Base-by-base conservation (phyloP, 2,888 invertebrate species). In the Cylloceria caligata region DNA sequence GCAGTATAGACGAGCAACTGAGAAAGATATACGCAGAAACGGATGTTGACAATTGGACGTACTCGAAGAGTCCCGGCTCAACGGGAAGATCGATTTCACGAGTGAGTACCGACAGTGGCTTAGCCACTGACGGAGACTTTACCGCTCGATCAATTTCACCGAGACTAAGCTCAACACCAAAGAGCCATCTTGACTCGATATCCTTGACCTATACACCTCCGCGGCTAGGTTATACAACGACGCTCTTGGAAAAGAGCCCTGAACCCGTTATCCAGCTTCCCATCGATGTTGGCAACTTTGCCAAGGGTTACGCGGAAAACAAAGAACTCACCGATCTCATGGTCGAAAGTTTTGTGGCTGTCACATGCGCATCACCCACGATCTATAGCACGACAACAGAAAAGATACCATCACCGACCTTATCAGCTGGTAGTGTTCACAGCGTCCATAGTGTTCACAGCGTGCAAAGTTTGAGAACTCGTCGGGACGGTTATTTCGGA, bases 1-100 rank as follows among this genome's bases (percentile, higher is more conserved):
- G 94, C 88, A 95, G 95, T 85, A 95, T 96, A 86, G 95, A 96
- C 86, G 96, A 96, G 90, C 96, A 96, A 88, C 91, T 96, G 68
- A 94, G 96, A 89, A 95, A 95, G 89, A 95, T 96, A 64, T 96
- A 96, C 87, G 93, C 94, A 0, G 95, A 96, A 85, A 93, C 93
- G 4, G 94, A 94, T 67, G 93, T 94, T 73, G 95, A 95, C 83
- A 95, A 94, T 88, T 96, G 96, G 96, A 95, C 94, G 42, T 96
- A 96, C 86, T 95, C 95, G 71, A 95, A 95, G 86, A 95, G 95
- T 92, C 95, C 95, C 87, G 94, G 95, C 87, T 92, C 92, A 0
- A 92, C 91, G 5, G 92, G 91, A 24, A 87, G 92, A 84, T 92
- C 92, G 27, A 87, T 91, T 76, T 92, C 92, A 11, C 89, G 92